Evolutionary conservation across 2,113 vertebrate genomes (phyloP), one percentile per base, ranked within the genome.

Genomic region (Tachuris rubrigastra): DNA sequence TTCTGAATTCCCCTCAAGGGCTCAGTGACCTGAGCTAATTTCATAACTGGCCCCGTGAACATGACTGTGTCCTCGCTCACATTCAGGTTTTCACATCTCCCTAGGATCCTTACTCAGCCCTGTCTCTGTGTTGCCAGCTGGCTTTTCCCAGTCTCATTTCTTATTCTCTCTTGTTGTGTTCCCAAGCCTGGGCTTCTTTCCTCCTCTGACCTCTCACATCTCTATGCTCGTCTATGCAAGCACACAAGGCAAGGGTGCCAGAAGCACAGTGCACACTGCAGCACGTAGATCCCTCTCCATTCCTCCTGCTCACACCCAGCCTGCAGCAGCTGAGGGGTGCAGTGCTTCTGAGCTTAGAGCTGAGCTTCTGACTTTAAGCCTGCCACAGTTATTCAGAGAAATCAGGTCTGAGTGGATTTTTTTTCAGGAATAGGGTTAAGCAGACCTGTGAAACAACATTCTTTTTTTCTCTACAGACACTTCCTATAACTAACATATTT

Each of bases 281-380:
- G 35, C 19, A 20, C 1, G 0, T 20, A 44, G 42, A 3, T 24
- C 60, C 41, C 18, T 28, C 58, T 42, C 5, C 0, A 0, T 85
- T 66, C 28, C 12, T 59, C 14, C 2, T 0, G 0, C 6, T 41
- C 47, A 13, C 59, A n/a, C 11, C 46, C 2, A 0, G 5, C 42
- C 30, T 0, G 0, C 35, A 63, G 60, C 73, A 22, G 59, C 33
- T 62, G 12, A 0, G 0, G 25, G 6, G 12, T 10, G 5, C 6
- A 0, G 0, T 12, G 17, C 6, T 9, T 39, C 20, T 35, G 22
- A 35, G 56, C 14, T 59, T 35, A 16, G 16, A 14, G 44, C 49
- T 65, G 68, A 35, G 17, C n/a, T 68, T 68, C 53, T 46, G 14
- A 12, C 24, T 63, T 53, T 0, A 0, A 25, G 14, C 10, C 9